phyloP scores from a whole-genome alignment of 2,888 invertebrate species.

The Camponotus fellah region DNA sequence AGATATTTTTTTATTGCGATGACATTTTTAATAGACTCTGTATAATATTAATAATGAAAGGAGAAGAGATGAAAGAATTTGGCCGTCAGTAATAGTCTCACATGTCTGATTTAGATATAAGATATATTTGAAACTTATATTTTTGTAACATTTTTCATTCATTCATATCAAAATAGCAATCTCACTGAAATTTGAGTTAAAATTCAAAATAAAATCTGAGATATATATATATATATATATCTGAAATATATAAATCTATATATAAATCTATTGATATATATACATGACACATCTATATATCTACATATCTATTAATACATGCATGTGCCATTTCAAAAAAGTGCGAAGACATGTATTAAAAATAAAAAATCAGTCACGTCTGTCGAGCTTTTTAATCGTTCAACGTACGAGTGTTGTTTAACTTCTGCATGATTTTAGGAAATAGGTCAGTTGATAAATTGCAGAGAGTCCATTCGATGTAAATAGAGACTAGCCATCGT shows the following conservation, averaged over 20 bases:
- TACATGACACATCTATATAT: neutral
- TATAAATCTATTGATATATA: neutral
- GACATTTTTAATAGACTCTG: conserved; percentile 29
- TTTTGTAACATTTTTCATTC: neutral
- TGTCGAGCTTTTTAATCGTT: conserved; percentile 33
- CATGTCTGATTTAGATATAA: neutral
- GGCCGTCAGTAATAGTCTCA: neutral
- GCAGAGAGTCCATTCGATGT: conserved; percentile 42
- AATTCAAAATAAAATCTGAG: neutral
- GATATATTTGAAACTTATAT: neutral
- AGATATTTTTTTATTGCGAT: conserved; percentile 39
- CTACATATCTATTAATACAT: neutral
- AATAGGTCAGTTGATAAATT: conserved; percentile 72
- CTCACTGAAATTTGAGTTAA: neutral
- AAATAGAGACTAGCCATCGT: conserved; percentile 45
- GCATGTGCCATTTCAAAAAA: neutral
- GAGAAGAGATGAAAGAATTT: conserved; percentile 7
- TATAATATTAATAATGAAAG: conserved; percentile 16
- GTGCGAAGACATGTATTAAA: neutral
- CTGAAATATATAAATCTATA: neutral
- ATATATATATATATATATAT: neutral
- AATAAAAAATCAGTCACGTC: conserved; percentile 11
- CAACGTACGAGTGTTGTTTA: conserved; percentile 26
- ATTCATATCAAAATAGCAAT: neutral
- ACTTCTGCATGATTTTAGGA: conserved; percentile 64